Conservation (phyloP, 2,113 vertebrate species). For the Loxodonta africana region DNA sequence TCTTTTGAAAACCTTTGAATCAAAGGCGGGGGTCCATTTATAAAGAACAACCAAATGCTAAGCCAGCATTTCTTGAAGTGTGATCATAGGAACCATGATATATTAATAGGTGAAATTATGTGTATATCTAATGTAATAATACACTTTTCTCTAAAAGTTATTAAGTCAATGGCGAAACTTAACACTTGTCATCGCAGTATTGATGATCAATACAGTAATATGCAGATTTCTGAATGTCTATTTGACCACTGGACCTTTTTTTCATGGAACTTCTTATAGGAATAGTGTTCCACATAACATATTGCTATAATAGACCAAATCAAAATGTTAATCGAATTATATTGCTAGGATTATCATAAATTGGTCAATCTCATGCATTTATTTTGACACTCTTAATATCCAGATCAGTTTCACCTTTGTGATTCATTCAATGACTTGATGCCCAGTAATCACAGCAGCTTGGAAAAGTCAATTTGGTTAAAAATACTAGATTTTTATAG, state of each 20-base stretch:
- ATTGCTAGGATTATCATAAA: background rate
- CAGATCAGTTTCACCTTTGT: background rate
- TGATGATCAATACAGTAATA: conserved; percentile 6
- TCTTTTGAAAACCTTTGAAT: conserved; percentile 25
- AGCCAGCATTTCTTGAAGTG: background rate
- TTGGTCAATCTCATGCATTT: background rate
- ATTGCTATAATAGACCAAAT: background rate
- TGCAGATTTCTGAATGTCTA: background rate
- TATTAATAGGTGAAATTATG: background rate
- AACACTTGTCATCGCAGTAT: background rate
- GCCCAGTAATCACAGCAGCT: background rate
- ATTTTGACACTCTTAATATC: background rate
- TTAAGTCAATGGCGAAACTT: conserved; percentile 14
- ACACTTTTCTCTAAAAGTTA: conserved; percentile 8
- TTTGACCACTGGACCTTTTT: conserved; percentile 2
- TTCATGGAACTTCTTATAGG: background rate
- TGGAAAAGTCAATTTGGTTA: conserved; percentile 15
- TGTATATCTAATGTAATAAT: background rate
- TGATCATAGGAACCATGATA: background rate
- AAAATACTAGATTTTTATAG: background rate
- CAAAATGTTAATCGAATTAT: background rate
- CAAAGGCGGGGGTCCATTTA: background rate
- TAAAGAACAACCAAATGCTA: background rate
- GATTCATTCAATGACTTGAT: background rate
- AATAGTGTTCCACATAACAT: background rate